Evolutionary conservation across 2,113 vertebrate genomes (phyloP), one percentile per base, ranked within the genome.

Genomic region (Poeciliopsis retropinna): DNA sequence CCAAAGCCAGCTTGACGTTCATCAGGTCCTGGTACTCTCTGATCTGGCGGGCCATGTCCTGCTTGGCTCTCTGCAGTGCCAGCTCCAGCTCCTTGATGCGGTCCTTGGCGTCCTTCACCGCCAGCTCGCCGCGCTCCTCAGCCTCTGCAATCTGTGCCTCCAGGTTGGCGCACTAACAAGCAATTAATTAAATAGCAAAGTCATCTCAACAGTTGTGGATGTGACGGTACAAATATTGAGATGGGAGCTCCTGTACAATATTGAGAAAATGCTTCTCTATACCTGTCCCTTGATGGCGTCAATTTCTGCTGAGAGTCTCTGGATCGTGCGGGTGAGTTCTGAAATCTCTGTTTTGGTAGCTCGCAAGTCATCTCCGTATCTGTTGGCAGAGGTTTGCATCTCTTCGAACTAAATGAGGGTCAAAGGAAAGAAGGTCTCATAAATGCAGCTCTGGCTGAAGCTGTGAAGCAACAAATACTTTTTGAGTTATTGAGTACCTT

Each of bases 1-100:
- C 98, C 85, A 99, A 91, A 51, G 97, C 96, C 83, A 99, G 93
- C 84, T 99, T 99, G 91, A 95, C 92, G 51, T 97, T 98, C 97
- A 98, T 96, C 75, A 99, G 94, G 79, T 98, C 95, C 91, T 98
- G 97, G 87, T 98, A 97, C 22, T 99, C 95, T 0, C 95, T 94
- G 44, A 98, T 95, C 91, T 97, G 95, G 34, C 92, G 91, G 0
- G 97, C 96, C 96, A 99, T 95, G 87, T 97, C 96, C 88, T 98
- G 94, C 61, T 97, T 96, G 92, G 95, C 95, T 88, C 93, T 95
- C 86, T 97, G 96, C 31, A 98, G 93, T 69, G 96, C 96, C 0
- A 89, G 94, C 80, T 99, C 96, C 77, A 99, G 91, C 72, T 96
- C 94, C 17, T 78, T 93, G 81, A 98, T 93, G 79, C 97, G 97